Base-by-base conservation (phyloP, 1,140 invertebrate species). In the Drosophila setifemur region DNA sequence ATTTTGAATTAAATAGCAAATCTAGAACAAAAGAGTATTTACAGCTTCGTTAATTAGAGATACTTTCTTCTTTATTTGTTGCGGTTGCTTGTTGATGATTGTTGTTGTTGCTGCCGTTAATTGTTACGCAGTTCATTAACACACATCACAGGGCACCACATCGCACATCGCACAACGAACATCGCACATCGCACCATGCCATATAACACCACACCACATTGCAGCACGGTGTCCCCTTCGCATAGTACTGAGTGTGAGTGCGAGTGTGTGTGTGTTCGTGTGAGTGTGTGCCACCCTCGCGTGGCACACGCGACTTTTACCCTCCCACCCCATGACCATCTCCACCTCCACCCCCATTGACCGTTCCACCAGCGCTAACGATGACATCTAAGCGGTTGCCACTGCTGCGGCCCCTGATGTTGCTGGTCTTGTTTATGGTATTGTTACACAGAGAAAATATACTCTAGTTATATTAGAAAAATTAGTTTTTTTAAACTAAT, bases 81-180 rank as follows among this genome's bases (percentile, higher is more conserved):
- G 25, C 45, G 37, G 29, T 43, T 9, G 31, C 42, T 45, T 66
- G 53, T 66, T 69, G 35, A 64, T 43, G 8, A 19, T 60, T 81
- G 55, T 68, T 75, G 33, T 52, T 39, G 77, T 57, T 63, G 68
- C 48, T 74, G 79, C 28, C 63, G 49, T 85, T 83, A 83, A 83
- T 83, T 83, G 78, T 79, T 83, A 69, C 74, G 81, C 79, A 75
- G 79, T 85, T 85, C 81, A 85, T 85, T 85, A 85, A 86, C 79
- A 75, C 74, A 79, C 78, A 78, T 53, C 69, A 73, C 16, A 43
- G 60, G 28, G 60, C 63, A 54, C 9, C 40, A 69, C 54, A 35
- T 23, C 35, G 43, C 12, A n/a, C n/a, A n/a, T n/a, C n/a, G n/a
- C n/a, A n/a, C n/a, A n/a, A n/a, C n/a, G n/a, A n/a, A n/a, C n/a